phyloP scores from a whole-genome alignment of 2,113 vertebrate species.

The Cochlearius cochlearius region DNA sequence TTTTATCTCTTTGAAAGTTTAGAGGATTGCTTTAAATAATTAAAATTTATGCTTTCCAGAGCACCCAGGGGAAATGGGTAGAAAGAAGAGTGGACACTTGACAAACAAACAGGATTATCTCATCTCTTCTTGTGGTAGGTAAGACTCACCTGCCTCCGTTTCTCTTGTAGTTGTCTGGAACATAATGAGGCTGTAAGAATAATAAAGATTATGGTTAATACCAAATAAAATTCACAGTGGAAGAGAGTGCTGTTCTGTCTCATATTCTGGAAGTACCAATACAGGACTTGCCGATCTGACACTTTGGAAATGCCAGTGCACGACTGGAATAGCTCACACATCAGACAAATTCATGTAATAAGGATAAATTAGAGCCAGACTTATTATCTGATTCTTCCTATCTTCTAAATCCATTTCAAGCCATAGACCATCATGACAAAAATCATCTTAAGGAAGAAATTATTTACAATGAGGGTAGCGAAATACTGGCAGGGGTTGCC shows the following conservation, averaged over 20 bases:
- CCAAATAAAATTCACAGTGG: not conserved
- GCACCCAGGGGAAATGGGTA: not conserved
- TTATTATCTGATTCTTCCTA: not conserved
- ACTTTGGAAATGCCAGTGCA: not conserved
- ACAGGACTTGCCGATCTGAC: not conserved
- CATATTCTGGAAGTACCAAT: not conserved
- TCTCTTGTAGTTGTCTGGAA: slow-evolving; percentile 98
- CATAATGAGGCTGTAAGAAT: slow-evolving; percentile 89
- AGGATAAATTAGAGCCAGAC: not conserved
- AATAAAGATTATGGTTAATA: not conserved
- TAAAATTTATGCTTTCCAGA: not conserved
- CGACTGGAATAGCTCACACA: accelerated
- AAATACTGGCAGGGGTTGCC: too few species aligned
- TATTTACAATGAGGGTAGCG: too few species aligned
- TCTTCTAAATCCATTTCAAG: not conserved
- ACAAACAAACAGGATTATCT: not conserved
- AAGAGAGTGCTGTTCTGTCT: not conserved
- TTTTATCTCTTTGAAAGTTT: not conserved
- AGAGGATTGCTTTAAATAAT: not conserved
- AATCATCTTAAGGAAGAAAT: too few species aligned
- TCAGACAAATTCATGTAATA: too few species aligned
- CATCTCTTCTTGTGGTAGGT: not conserved
- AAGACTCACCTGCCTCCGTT: slow-evolving; percentile 88
- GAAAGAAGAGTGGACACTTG: not conserved
- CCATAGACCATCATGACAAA: not conserved